Percentiles rank a stretch among this genome's conserved stretches.
Evolutionary conservation across 2,888 invertebrate genomes (phyloP).

Genomic region (Microchrysa polita): DNA sequence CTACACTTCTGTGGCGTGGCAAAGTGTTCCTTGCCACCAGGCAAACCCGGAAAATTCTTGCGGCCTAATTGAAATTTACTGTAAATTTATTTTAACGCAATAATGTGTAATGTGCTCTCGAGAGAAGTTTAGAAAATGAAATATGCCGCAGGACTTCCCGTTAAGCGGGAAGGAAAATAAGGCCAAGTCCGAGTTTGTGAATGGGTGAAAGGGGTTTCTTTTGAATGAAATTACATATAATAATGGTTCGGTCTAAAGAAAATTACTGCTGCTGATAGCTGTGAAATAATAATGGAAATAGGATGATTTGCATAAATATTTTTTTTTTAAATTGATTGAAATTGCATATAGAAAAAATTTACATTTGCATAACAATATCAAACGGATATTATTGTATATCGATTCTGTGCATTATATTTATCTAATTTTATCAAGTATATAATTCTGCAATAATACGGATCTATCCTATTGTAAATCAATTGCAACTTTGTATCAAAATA

Average conservation of each 20-base stretch:
- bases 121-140: constrained; percentile 28
- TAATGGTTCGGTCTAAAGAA: not conserved
- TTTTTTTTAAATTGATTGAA: too few relatives aligned
- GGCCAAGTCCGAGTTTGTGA: not conserved
- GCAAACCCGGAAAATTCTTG: constrained; percentile 28
- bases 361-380: too few relatives aligned
- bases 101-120: constrained; percentile 4
- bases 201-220: not conserved
- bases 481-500: too few relatives aligned
- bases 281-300: too few relatives aligned
- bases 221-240: not conserved
- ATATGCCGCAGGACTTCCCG: not conserved
- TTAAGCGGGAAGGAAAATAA: not conserved
- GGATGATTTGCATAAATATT: too few relatives aligned
- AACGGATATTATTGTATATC: too few relatives aligned
- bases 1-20: not conserved
- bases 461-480: too few relatives aligned
- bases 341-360: too few relatives aligned
- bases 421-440: too few relatives aligned
- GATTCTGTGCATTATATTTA: too few relatives aligned
- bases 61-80: constrained; percentile 48
- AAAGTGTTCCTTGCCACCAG: not conserved
- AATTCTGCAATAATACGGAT: too few relatives aligned
- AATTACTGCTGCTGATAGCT: too few relatives aligned
- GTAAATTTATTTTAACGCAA: constrained; percentile 40